Conservation (phyloP, 1,140 invertebrate genomes). For the Cydia splendana region DNA sequence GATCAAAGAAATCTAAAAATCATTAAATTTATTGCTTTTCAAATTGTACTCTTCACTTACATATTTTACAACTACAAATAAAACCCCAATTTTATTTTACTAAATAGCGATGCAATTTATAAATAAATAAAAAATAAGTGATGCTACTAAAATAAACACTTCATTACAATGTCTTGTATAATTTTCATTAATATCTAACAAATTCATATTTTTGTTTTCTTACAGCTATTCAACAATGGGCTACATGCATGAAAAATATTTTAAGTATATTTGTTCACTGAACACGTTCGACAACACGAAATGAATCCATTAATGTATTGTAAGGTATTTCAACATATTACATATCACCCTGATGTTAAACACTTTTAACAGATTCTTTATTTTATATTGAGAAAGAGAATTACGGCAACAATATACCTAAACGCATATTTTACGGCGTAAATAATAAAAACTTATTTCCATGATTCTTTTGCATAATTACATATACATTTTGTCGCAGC, state of each 20-base stretch:
- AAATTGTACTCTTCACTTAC: slow-evolving; percentile 39
- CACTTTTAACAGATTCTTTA: too few relatives aligned
- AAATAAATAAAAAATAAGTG: slow-evolving; percentile 46
- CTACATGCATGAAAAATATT: too few relatives aligned
- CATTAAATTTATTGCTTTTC: slow-evolving; percentile 13
- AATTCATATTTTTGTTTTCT: slow-evolving; percentile 56
- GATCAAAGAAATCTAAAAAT: slow-evolving; percentile 34
- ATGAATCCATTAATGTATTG: too few relatives aligned
- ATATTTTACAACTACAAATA: slow-evolving; percentile 53
- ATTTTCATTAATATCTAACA: slow-evolving; percentile 62
- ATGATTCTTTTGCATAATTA: slow-evolving; percentile 26
- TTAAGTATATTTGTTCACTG: too few relatives aligned
- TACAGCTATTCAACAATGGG: slow-evolving; percentile 53
- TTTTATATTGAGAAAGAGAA: too few relatives aligned
- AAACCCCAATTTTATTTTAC: slow-evolving; percentile 52
- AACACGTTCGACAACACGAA: too few relatives aligned
- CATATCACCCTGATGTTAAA: too few relatives aligned
- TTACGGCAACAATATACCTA: too few relatives aligned
- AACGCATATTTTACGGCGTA: too few relatives aligned
- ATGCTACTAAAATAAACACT: slow-evolving; percentile 52
- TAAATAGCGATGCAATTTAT: slow-evolving; percentile 59
- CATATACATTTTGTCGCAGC: too few relatives aligned
- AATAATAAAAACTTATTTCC: background rate
- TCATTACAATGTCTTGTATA: slow-evolving; percentile 50
- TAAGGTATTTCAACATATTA: too few relatives aligned